Percentiles rank a stretch among this genome's conserved stretches.
phyloP scores from a whole-genome alignment of 2,888 invertebrate species.

The Tyria jacobaeae region DNA sequence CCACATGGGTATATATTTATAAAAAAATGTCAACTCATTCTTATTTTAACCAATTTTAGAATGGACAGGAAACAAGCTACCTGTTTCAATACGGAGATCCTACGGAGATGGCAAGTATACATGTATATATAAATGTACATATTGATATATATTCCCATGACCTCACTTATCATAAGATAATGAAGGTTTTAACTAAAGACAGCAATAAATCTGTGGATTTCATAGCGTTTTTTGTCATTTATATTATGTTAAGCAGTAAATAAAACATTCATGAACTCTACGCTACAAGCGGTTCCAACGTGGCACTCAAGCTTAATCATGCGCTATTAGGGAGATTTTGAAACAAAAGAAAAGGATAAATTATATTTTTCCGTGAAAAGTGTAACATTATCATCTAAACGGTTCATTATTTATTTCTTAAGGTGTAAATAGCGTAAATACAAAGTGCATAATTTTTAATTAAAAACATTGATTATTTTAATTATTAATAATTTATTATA shows the following conservation, averaged over 20 bases:
- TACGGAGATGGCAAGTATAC: too few species aligned
- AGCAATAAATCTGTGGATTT: not conserved
- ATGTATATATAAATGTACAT: too few species aligned
- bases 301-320: conserved; percentile 65
- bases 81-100: too few species aligned
- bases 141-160: too few species aligned
- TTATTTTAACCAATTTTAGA: too few species aligned
- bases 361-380: conserved; percentile 60
- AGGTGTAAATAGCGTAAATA: conserved; percentile 52
- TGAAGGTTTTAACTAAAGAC: not conserved
- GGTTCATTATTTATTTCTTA: conserved; percentile 55
- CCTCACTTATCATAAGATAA: not conserved
- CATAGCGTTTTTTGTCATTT: conserved; percentile 2
- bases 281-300: conserved; percentile 42
- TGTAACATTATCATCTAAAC: conserved; percentile 56
- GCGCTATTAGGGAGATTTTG: conserved; percentile 61
- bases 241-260: conserved; percentile 36
- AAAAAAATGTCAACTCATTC: too few species aligned
- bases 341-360: conserved; percentile 58
- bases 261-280: conserved; percentile 40
- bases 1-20: too few species aligned
- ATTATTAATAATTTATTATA: too few species aligned
- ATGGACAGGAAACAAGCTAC: too few species aligned
- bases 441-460: conserved; percentile 41
- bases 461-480: too few species aligned